Percentiles rank a stretch among this genome's conserved stretches.
These are phyloP conservation scores for Rhinopomastus cyanomelas DNA, from an alignment of 2,113 vertebrate genomes.

Conservation along the genomic window DNA sequence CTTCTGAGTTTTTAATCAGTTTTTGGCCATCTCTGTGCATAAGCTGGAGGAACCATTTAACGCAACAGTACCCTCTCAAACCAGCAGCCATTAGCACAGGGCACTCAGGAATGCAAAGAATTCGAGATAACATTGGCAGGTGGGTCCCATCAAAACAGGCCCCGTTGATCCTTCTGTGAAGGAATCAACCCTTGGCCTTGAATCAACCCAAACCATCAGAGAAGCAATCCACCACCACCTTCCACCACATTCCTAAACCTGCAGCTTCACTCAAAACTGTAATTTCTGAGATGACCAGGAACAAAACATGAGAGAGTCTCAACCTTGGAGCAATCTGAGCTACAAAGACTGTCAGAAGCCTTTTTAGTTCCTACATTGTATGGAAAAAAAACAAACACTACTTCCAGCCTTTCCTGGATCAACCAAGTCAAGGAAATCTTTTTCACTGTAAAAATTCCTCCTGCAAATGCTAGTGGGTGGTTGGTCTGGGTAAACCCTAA, in stretches of 20 bases:
- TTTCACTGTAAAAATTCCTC: not conserved
- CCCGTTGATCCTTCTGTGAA: not conserved
- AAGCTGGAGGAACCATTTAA: not conserved
- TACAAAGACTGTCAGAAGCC: not conserved
- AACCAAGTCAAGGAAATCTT: not conserved
- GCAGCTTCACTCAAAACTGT: not conserved
- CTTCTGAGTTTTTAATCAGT: not conserved
- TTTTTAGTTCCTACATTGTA: not conserved
- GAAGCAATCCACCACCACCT: not conserved
- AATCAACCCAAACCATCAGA: not conserved
- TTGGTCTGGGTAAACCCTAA: not conserved
- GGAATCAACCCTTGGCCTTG: accelerated
- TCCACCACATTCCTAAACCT: not conserved
- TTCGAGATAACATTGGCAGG: not conserved
- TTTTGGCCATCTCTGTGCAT: not conserved
- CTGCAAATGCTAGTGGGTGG: not conserved
- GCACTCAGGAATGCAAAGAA: not conserved
- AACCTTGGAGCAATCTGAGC: not conserved
- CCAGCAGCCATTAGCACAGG: not conserved
- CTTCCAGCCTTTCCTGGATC: not conserved
- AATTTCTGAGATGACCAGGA: not conserved
- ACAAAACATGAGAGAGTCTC: accelerated
- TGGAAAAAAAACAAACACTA: accelerated
- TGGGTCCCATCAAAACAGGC: not conserved
- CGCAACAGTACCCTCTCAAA: not conserved